Evolutionary conservation across 92 coral and sea anemone genomes (phyloP).

Genomic region (Parazoanthus swiftii): DNA sequence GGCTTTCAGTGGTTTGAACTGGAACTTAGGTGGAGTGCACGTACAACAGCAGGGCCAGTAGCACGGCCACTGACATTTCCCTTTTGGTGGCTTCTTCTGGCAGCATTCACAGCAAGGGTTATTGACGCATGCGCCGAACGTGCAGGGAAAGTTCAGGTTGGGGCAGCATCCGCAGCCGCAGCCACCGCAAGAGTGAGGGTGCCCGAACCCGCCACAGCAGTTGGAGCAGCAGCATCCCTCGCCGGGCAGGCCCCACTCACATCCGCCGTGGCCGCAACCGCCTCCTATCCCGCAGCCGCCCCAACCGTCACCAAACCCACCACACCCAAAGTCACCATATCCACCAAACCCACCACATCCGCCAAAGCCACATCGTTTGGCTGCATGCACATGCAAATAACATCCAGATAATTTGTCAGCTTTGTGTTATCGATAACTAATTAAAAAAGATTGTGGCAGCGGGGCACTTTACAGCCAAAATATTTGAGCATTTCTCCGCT

Average conservation of each 20-base stretch:
- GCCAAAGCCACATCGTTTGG: conserved; percentile 61
- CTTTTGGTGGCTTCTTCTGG: conserved; percentile 76
- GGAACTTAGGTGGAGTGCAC: conserved; percentile 80
- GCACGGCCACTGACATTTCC: conserved; percentile 92
- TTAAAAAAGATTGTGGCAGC: neutral
- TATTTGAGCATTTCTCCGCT: neutral
- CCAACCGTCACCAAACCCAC: neutral
- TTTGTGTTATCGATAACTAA: neutral
- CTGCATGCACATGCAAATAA: conserved; percentile 48
- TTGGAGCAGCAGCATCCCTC: conserved; percentile 85
- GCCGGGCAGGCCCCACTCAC: conserved; percentile 45
- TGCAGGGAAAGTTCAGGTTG: conserved; percentile 79
- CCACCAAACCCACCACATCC: conserved; percentile 57
- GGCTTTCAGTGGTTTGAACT: conserved; percentile 76
- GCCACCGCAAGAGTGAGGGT: conserved; percentile 56
- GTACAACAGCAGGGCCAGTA: conserved; percentile 89
- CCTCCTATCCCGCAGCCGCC: conserved; percentile 3
- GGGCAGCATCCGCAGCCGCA: conserved; percentile 63
- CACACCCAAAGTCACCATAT: neutral
- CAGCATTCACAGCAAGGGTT: conserved; percentile 91
- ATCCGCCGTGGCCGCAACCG: conserved; percentile 20
- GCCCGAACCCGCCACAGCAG: conserved; percentile 63
- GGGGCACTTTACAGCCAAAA: neutral
- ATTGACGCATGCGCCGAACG: conserved; percentile 90
- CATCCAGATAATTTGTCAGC: conserved; percentile 23